Conservation (phyloP, 2,888 invertebrate genomes). For the Nymphalis urticae region DNA sequence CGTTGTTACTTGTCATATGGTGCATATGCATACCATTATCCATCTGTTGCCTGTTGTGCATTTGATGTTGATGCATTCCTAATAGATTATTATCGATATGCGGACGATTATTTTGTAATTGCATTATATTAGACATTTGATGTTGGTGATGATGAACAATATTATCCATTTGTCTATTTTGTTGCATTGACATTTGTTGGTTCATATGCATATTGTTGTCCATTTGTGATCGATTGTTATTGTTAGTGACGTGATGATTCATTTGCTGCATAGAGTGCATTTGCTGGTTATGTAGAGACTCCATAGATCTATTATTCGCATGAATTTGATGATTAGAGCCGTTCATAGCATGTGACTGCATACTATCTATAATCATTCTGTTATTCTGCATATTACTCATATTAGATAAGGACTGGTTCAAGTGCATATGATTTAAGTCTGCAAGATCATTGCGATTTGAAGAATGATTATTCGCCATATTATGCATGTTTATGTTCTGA, state of each 20-base stretch:
- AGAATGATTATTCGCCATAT: constrained; percentile 60
- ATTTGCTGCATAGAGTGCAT: constrained; percentile 74
- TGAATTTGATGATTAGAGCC: constrained; percentile 71
- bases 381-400: constrained; percentile 72
- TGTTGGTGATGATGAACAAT: constrained; percentile 71
- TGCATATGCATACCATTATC: constrained; percentile 75
- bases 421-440: constrained; percentile 73
- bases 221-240: constrained; percentile 60
- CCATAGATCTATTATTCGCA: constrained; percentile 64
- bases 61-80: constrained; percentile 75
- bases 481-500: constrained; percentile 72
- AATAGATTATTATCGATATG: constrained; percentile 70
- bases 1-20: constrained; percentile 65
- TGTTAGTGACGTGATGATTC: constrained; percentile 65
- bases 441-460: constrained; percentile 64
- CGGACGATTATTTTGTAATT: constrained; percentile 69
- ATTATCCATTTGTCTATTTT: constrained; percentile 71
- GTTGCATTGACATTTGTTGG: constrained; percentile 70
- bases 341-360: constrained; percentile 68
- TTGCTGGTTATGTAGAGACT: constrained; percentile 69
- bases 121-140: constrained; percentile 74
- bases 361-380: constrained; percentile 73
- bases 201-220: constrained; percentile 72
- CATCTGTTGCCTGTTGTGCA: constrained; percentile 72
- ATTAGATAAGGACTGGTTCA: constrained; percentile 67